phyloP scores from a whole-genome alignment of 2,888 invertebrate species.

The Philaethria dido region DNA sequence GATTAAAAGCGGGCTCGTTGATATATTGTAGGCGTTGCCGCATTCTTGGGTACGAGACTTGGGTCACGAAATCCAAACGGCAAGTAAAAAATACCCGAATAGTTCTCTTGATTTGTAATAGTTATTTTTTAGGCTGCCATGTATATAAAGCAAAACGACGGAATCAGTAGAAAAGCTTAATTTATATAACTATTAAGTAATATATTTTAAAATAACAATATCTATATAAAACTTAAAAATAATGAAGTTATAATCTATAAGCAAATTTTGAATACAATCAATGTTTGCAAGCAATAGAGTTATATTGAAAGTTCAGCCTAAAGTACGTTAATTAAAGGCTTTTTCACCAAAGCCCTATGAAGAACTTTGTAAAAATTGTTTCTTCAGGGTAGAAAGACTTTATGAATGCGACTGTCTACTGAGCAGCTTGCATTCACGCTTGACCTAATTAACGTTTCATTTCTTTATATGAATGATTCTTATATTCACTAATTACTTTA shows the following conservation, averaged over 20 bases:
- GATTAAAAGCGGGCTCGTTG: constrained; percentile 75
- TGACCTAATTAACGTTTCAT: constrained; percentile 48
- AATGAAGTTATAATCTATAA: background rate
- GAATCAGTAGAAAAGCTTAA: background rate
- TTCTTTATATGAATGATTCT: constrained; percentile 21
- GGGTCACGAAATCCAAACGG: constrained; percentile 26
- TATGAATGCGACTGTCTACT: constrained; percentile 19
- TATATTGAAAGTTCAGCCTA: background rate
- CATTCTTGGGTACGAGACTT: constrained; percentile 28
- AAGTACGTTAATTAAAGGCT: constrained; percentile 41
- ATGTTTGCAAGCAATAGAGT: background rate
- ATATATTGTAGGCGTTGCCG: constrained; percentile 64
- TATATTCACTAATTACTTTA: constrained; percentile 13
- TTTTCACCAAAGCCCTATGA: constrained; percentile 28
- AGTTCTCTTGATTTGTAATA: constrained; percentile 18
- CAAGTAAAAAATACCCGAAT: constrained; percentile 21
- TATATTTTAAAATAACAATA: background rate
- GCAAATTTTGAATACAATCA: background rate
- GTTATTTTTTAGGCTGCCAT: background rate
- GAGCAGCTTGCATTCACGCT: constrained; percentile 42
- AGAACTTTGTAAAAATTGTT: constrained; percentile 40
- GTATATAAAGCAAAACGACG: background rate
- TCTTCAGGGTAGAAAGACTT: constrained; percentile 38
- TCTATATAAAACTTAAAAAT: background rate
- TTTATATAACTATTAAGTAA: background rate